Conservation (phyloP, 2,797 vertebrate genomes). For the Sylvia borin region DNA sequence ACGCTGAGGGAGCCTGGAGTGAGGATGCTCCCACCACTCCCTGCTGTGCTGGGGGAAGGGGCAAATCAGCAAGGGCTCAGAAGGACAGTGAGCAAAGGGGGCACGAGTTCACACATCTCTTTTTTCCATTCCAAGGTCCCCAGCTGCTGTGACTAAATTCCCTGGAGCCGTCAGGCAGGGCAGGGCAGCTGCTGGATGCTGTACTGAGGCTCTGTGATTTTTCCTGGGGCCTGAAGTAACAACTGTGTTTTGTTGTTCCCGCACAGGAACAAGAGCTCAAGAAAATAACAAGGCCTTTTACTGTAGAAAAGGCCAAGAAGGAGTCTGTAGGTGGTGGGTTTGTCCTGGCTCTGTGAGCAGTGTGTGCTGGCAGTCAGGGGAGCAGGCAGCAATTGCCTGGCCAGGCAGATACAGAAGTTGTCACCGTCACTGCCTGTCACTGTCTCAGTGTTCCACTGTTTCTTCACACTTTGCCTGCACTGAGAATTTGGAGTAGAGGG, state of each 20-base stretch:
- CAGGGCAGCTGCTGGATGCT: background rate
- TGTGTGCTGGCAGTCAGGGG: background rate
- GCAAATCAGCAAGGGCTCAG: background rate
- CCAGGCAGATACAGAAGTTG: background rate
- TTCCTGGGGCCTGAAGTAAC: background rate
- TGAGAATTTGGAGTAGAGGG: background rate
- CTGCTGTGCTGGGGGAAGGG: background rate
- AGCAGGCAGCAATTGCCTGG: background rate
- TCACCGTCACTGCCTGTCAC: background rate
- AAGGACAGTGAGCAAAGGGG: background rate
- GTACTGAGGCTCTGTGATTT: background rate
- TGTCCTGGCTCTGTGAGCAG: constrained; percentile 2
- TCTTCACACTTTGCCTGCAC: background rate
- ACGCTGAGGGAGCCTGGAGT: background rate
- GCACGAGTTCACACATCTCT: background rate
- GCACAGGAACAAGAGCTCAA: constrained; percentile 87
- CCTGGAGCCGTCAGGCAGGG: background rate
- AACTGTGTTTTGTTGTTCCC: background rate
- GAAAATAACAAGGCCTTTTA: constrained; percentile 90
- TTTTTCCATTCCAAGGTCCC: background rate
- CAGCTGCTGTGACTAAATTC: background rate
- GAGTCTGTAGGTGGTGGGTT: constrained; percentile 85
- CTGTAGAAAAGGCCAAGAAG: constrained; percentile 90
- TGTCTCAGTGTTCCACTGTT: fast-evolving
- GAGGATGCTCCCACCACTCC: background rate